A percentile compares a stretch with the other conserved stretches of the same genome.
Conservation (phyloP, 2,888 invertebrate genomes). For the Cyaniris semiargus region DNA sequence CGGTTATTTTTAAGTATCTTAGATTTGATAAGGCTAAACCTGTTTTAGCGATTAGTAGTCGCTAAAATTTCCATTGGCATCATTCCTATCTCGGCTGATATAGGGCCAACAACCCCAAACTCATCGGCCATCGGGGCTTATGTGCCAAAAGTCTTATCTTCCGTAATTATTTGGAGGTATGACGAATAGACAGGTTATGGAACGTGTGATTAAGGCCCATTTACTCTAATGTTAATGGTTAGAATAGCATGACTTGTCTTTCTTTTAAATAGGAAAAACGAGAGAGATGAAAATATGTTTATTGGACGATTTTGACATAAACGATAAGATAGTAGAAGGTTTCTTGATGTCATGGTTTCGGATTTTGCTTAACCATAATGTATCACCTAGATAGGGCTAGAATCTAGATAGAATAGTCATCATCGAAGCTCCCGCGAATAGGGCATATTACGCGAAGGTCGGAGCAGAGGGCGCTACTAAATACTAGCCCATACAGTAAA, state of each 20-base stretch:
- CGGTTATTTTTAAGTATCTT: slow-evolving; percentile 5
- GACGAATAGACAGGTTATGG: background rate
- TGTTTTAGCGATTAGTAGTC: background rate
- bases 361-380: too few relatives aligned
- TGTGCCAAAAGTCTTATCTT: slow-evolving; percentile 12
- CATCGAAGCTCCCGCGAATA: too few relatives aligned
- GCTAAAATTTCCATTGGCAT: slow-evolving; percentile 20
- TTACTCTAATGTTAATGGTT: background rate
- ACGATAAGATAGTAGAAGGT: too few relatives aligned
- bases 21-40: slow-evolving; percentile 17
- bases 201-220: background rate
- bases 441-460: too few relatives aligned
- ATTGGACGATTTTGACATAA: too few relatives aligned
- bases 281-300: background rate
- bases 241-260: background rate
- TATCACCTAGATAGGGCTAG: too few relatives aligned
- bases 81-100: slow-evolving; percentile 9
- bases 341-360: too few relatives aligned
- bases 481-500: too few relatives aligned
- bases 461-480: too few relatives aligned
- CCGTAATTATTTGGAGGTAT: slow-evolving; percentile 13
- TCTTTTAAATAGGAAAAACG: background rate
- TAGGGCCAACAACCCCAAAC: slow-evolving; percentile 10
- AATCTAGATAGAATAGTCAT: too few relatives aligned
- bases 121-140: background rate